Percentiles rank a stretch among this genome's conserved stretches.
Conservation (phyloP, 1,140 invertebrate species). For the Aphidius gifuensis region DNA sequence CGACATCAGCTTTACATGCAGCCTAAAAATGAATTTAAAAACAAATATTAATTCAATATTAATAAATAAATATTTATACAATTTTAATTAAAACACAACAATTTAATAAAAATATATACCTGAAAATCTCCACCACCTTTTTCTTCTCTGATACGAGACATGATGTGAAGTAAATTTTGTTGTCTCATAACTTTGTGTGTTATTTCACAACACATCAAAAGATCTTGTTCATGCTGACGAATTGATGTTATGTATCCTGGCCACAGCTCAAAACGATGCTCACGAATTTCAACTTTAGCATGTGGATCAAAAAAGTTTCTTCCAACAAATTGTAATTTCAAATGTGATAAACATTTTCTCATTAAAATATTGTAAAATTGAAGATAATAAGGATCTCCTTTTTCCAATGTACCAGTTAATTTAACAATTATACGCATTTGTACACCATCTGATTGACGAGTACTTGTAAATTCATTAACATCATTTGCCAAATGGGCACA, state of each 20-base stretch:
- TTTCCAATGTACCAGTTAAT: constrained; percentile 40
- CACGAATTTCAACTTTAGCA: constrained; percentile 55
- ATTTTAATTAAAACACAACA: neutral
- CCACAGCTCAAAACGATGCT: constrained; percentile 65
- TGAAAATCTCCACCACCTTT: constrained; percentile 3
- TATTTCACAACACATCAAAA: constrained; percentile 74
- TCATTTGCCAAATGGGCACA: constrained; percentile 33
- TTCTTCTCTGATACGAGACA: constrained; percentile 33
- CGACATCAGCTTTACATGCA: constrained; percentile 48
- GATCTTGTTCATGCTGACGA: constrained; percentile 68
- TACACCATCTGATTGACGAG: constrained; percentile 37
- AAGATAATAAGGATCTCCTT: constrained; percentile 46
- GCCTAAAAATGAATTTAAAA: constrained; percentile 38
- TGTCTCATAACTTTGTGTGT: constrained; percentile 71
- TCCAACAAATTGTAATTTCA: constrained; percentile 69
- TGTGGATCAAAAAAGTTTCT: constrained; percentile 75
- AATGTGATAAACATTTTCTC: constrained; percentile 63
- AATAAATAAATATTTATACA: neutral
- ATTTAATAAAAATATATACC: constrained; percentile 24
- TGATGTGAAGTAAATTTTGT: constrained; percentile 58
- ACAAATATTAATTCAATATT: constrained; percentile 2
- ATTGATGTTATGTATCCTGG: constrained; percentile 79
- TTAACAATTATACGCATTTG: constrained; percentile 44
- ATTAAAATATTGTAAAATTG: constrained; percentile 74
- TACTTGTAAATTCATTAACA: constrained; percentile 38